Percentiles rank a stretch among this genome's conserved stretches.
These are phyloP conservation scores for Arremon aurantiirostris DNA, from an alignment of 2,797 vertebrate genomes.

Conservation along the genomic window DNA sequence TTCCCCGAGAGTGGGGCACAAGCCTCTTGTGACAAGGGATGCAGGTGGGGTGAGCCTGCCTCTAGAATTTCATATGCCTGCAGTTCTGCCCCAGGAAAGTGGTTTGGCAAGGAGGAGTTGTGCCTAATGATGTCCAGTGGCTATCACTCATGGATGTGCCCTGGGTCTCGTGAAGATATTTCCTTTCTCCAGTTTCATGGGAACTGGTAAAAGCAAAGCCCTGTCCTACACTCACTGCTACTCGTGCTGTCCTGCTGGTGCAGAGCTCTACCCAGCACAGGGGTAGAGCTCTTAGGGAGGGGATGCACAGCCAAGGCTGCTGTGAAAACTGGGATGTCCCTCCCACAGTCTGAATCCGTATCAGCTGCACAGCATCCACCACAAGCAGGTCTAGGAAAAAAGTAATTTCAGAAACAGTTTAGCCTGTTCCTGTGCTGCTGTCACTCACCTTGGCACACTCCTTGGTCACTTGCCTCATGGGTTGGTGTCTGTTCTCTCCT, in stretches of 20 bases:
- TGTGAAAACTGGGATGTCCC: neutral
- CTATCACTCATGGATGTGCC: neutral
- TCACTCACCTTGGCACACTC: neutral
- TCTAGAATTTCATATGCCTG: neutral
- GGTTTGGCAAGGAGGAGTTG: neutral
- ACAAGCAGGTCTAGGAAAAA: neutral
- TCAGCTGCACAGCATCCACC: neutral
- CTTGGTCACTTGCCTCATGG: neutral
- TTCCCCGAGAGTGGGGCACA: neutral
- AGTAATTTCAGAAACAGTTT: neutral
- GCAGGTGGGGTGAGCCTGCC: neutral
- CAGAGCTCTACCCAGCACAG: neutral
- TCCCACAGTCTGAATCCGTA: neutral
- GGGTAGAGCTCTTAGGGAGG: neutral
- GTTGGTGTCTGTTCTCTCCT: neutral
- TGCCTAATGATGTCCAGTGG: neutral
- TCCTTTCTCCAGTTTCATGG: neutral
- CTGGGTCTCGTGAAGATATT: neutral
- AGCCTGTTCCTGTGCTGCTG: neutral
- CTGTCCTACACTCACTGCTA: neutral
- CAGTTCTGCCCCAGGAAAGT: neutral
- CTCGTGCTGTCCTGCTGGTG: fast-evolving
- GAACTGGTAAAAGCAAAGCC: neutral
- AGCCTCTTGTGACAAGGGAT: neutral
- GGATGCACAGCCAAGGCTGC: neutral